These are phyloP conservation scores for Sceliomorpha sp. DNA, from an alignment of 2,888 invertebrate genomes.

Conservation along the genomic window DNA sequence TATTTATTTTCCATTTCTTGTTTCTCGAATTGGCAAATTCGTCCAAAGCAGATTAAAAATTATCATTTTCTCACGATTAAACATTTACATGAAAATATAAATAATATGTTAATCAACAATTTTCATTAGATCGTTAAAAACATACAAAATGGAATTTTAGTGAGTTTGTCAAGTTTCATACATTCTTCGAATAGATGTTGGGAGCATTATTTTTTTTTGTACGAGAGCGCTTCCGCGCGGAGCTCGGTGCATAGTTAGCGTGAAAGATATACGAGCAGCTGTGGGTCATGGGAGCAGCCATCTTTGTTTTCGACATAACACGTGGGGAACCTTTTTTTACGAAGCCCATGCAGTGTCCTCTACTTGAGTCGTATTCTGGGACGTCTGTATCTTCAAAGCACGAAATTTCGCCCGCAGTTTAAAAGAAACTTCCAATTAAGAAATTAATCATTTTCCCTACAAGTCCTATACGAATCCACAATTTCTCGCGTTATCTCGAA, in stretches of 20 bases:
- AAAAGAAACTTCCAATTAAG: neutral
- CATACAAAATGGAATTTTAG: neutral
- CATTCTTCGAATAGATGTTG: slow-evolving; percentile 8
- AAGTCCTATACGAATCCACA: neutral
- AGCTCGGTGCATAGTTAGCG: slow-evolving; percentile 1
- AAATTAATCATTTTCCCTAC: slow-evolving; percentile 4
- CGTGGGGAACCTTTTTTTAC: slow-evolving; percentile 39
- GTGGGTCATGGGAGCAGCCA: slow-evolving; percentile 31
- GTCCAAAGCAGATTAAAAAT: too few relatives aligned
- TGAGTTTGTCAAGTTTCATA: neutral
- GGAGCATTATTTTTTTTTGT: slow-evolving; percentile 17
- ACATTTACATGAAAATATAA: too few relatives aligned
- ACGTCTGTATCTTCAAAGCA: slow-evolving; percentile 14
- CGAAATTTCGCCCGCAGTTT: too few relatives aligned
- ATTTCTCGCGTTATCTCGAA: too few relatives aligned
- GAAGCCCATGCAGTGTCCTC: slow-evolving; percentile 21
- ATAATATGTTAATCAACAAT: too few relatives aligned
- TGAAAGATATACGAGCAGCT: slow-evolving; percentile 36
- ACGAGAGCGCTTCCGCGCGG: slow-evolving; percentile 8
- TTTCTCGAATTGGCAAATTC: too few relatives aligned
- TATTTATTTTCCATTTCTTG: too few relatives aligned
- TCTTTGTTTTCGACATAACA: slow-evolving; percentile 37
- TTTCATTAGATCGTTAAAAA: neutral
- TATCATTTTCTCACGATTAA: too few relatives aligned
- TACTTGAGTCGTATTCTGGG: slow-evolving; percentile 25